Evolutionary conservation across 2,113 vertebrate genomes (phyloP).

Genomic region (Larimichthys polyactis): DNA sequence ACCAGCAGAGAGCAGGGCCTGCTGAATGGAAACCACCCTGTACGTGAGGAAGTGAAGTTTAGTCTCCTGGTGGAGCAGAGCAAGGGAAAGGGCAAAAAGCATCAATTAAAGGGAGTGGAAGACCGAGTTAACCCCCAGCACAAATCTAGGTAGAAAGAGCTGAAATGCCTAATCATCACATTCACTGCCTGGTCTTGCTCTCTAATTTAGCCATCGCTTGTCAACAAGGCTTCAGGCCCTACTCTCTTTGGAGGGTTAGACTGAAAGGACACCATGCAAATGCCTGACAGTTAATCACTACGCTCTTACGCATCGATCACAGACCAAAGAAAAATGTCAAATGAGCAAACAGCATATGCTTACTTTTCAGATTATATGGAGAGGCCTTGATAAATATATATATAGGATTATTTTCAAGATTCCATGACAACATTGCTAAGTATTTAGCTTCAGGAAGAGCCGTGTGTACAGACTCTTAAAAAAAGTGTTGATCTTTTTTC

Average conservation of each 20-base stretch:
- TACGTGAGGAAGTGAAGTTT: not conserved
- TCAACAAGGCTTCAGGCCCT: conserved; percentile 79
- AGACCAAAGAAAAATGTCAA: conserved; percentile 72
- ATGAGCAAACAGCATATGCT: conserved; percentile 50
- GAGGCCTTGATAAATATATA: conserved; percentile 37
- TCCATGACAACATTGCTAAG: not conserved
- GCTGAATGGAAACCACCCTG: not conserved
- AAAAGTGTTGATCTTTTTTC: conserved; percentile 50
- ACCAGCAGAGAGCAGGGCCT: not conserved
- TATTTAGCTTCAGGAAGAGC: not conserved
- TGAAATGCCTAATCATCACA: conserved; percentile 76
- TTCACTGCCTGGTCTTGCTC: conserved; percentile 65
- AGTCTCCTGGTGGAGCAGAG: not conserved
- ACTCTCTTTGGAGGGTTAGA: conserved; percentile 78
- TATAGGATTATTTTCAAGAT: conserved; percentile 38
- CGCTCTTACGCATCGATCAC: conserved; percentile 63
- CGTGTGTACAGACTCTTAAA: conserved; percentile 3
- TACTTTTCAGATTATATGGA: conserved; percentile 42
- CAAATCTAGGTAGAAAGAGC: conserved; percentile 52
- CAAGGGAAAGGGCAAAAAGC: conserved; percentile 55
- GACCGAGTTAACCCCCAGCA: conserved; percentile 20
- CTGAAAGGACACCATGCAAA: conserved; percentile 85
- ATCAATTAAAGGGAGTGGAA: conserved; percentile 40
- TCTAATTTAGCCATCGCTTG: conserved; percentile 85
- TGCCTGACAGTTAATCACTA: conserved; percentile 88